Evolutionary conservation across 2,113 vertebrate species (phyloP).

Genomic region (Urocolius indicus): DNA sequence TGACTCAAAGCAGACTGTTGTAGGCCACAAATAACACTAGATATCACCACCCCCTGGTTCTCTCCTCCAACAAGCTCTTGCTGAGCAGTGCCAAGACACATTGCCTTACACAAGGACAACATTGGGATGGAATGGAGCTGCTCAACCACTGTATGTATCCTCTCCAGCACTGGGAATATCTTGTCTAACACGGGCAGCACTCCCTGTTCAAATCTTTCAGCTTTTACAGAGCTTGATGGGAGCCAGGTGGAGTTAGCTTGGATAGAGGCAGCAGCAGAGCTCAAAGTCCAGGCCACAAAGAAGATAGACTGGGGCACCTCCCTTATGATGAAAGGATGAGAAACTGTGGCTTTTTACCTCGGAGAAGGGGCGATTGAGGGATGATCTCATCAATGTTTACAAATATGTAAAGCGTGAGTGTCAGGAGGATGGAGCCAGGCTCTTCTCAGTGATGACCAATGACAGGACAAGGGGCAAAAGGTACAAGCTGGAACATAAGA

Average conservation of each 20-base stretch:
- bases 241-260: neutral
- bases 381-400: too few species aligned
- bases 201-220: neutral
- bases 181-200: neutral
- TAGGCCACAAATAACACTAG: neutral
- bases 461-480: too few species aligned
- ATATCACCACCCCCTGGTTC: neutral
- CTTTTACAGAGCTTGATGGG: neutral
- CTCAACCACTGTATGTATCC: neutral
- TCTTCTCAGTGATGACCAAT: too few species aligned
- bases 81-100: neutral
- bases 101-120: rapidly evolving
- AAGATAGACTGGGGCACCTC: too few species aligned
- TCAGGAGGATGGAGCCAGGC: too few species aligned
- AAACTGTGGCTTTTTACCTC: too few species aligned
- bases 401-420: too few species aligned
- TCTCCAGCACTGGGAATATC: neutral
- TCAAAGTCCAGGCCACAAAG: neutral
- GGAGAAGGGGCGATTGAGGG: too few species aligned
- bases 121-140: rapidly evolving
- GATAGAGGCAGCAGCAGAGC: neutral
- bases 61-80: neutral
- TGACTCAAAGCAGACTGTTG: neutral
- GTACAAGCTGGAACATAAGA: too few species aligned
- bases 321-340: too few species aligned